phyloP scores from a whole-genome alignment of 2,797 vertebrate species.

The Enteromius thamalakanensis region DNA sequence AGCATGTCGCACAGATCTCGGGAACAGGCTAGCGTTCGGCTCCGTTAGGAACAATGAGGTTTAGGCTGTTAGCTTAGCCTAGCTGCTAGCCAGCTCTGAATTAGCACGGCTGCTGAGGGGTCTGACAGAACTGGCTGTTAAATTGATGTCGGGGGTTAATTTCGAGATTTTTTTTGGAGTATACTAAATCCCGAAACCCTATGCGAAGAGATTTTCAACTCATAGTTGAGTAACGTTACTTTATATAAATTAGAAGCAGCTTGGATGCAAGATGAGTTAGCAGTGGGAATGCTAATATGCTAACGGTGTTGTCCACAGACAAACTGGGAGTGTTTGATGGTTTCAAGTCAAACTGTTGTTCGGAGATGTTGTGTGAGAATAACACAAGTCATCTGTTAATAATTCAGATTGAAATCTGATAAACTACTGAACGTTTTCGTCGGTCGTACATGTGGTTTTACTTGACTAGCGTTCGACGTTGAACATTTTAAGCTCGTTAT shows the following conservation, averaged over 20 bases:
- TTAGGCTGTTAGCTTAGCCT: constrained; percentile 39
- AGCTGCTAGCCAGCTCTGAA: constrained; percentile 6
- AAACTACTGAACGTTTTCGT: neutral
- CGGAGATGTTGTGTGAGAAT: neutral
- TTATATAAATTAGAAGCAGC: neutral
- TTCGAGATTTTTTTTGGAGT: neutral
- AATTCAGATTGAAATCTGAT: neutral
- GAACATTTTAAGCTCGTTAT: neutral
- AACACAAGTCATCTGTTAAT: neutral
- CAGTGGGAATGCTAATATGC: constrained; percentile 32
- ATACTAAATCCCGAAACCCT: accelerated
- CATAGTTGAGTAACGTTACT: neutral
- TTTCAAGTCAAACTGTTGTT: constrained; percentile 1
- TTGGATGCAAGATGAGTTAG: constrained; percentile 10
- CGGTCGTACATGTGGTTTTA: neutral
- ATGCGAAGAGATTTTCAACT: neutral
- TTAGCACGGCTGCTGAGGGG: neutral
- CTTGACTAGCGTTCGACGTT: neutral
- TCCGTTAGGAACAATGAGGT: constrained; percentile 39
- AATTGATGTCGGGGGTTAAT: neutral
- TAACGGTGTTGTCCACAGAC: constrained; percentile 15
- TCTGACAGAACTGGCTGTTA: neutral
- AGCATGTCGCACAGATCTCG: neutral
- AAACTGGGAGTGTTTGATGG: neutral
- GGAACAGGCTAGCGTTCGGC: constrained; percentile 33